phyloP scores from a whole-genome alignment of 1,140 invertebrate genomes.

The Neoseiulus cucumeris region DNA sequence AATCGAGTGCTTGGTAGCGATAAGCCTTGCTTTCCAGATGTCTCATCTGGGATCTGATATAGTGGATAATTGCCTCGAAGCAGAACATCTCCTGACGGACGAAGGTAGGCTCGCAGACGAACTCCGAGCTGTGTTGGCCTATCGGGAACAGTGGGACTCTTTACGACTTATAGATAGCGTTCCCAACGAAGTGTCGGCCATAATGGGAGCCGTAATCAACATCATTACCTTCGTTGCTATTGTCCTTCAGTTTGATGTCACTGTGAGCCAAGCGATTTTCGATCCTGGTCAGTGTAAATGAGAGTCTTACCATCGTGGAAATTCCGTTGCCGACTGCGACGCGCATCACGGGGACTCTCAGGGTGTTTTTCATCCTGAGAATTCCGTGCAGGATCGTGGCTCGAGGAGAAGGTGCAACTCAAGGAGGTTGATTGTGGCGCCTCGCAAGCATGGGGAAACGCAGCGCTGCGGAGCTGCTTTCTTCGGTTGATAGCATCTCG shows the following conservation, averaged over 20 bases:
- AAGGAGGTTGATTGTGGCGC: too few species aligned
- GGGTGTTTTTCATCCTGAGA: not conserved
- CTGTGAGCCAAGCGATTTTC: not conserved
- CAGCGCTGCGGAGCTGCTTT: too few species aligned
- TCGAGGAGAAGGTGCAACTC: too few species aligned
- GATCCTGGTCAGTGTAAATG: not conserved
- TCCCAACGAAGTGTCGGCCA: not conserved
- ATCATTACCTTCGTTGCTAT: not conserved
- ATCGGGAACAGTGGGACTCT: not conserved
- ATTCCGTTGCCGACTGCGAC: too few species aligned
- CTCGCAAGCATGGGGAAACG: too few species aligned
- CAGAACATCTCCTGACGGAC: not conserved
- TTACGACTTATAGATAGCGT: not conserved
- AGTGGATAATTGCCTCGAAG: not conserved
- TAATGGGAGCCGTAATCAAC: not conserved
- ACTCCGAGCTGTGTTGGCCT: not conserved
- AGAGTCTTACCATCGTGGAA: too few species aligned
- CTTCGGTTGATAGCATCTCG: too few species aligned
- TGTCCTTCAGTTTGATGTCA: conserved; percentile 4
- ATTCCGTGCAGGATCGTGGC: too few species aligned
- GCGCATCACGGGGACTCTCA: not conserved
- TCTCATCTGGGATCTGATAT: not conserved
- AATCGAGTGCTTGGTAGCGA: not conserved
- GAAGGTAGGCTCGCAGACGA: not conserved
- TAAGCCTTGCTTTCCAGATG: not conserved